phyloP scores from a whole-genome alignment of 2,888 invertebrate genomes.

The Metellina segmentata region DNA sequence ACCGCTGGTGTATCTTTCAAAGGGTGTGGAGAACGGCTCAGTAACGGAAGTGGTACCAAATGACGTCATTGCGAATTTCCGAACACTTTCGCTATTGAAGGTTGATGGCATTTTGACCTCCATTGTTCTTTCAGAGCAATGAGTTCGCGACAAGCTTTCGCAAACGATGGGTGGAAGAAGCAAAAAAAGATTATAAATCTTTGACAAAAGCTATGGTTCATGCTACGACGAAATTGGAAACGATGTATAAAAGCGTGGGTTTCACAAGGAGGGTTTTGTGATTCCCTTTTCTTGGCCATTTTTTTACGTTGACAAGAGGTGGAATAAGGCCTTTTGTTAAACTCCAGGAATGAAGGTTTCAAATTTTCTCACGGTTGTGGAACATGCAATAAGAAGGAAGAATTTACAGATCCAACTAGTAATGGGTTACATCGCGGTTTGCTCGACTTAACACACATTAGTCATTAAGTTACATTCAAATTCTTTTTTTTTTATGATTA shows the following conservation, averaged over 20 bases:
- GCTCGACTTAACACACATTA: background rate
- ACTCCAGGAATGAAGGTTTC: constrained; percentile 25
- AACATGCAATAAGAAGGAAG: background rate
- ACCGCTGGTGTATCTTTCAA: background rate
- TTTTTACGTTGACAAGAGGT: constrained; percentile 28
- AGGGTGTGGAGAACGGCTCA: background rate
- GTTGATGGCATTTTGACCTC: constrained; percentile 38
- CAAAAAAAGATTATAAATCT: constrained; percentile 40
- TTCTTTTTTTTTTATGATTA: no score
- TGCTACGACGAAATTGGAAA: constrained; percentile 61
- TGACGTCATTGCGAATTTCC: constrained; percentile 37
- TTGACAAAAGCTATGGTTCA: constrained; percentile 52
- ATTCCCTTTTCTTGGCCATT: constrained; percentile 3
- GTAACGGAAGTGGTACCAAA: constrained; percentile 29
- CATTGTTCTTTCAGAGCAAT: constrained; percentile 60
- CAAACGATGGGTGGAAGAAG: constrained; percentile 20
- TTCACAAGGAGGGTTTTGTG: constrained; percentile 66
- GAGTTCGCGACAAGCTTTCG: background rate
- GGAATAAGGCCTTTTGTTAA: constrained; percentile 60
- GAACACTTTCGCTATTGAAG: constrained; percentile 59
- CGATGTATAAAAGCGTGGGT: constrained; percentile 63
- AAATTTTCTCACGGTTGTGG: constrained; percentile 55
- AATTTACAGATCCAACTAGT: background rate
- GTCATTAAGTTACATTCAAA: no score
- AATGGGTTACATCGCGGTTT: background rate